phyloP scores from a whole-genome alignment of 2,797 vertebrate species.

The Calcarius lapponicus region DNA sequence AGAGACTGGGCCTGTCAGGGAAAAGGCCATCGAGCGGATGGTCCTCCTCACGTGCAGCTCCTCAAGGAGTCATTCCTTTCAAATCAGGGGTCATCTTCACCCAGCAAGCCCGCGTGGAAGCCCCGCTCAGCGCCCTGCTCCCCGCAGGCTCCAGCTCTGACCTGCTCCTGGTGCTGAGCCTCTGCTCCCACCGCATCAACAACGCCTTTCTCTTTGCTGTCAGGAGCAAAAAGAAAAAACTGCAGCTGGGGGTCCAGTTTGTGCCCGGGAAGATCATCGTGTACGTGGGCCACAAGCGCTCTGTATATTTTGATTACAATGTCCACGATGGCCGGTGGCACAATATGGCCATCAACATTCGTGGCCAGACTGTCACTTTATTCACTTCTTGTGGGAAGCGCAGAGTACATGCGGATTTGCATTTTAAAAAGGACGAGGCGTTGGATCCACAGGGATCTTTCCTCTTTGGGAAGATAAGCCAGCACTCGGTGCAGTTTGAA shows the following conservation, averaged over 20 bases:
- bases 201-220: slow-evolving; percentile 91
- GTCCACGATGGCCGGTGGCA: slow-evolving; percentile 95
- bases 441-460: slow-evolving; percentile 91
- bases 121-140: slow-evolving; percentile 80
- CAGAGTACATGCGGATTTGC: slow-evolving; percentile 82
- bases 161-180: slow-evolving; percentile 88
- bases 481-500: slow-evolving; percentile 90
- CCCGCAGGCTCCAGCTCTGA: slow-evolving; percentile 80
- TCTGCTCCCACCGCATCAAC: slow-evolving; percentile 94
- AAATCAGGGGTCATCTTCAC: slow-evolving; percentile 93
- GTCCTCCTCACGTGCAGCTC: slow-evolving; percentile 72
- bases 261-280: slow-evolving; percentile 85
- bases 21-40: slow-evolving; percentile 73
- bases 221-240: slow-evolving; percentile 84
- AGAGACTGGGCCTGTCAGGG: slow-evolving; percentile 88
- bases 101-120: slow-evolving; percentile 84
- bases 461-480: slow-evolving; percentile 91
- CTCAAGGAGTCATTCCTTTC: slow-evolving; percentile 90
- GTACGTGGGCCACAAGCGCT: slow-evolving; percentile 85
- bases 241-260: slow-evolving; percentile 94
- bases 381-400: slow-evolving; percentile 90
- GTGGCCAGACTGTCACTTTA: slow-evolving; percentile 83
- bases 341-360: slow-evolving; percentile 87
- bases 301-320: slow-evolving; percentile 91
- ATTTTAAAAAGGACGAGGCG: slow-evolving; percentile 80